Conservation (phyloP, 2,797 vertebrate species). For the Characodon lateralis region DNA sequence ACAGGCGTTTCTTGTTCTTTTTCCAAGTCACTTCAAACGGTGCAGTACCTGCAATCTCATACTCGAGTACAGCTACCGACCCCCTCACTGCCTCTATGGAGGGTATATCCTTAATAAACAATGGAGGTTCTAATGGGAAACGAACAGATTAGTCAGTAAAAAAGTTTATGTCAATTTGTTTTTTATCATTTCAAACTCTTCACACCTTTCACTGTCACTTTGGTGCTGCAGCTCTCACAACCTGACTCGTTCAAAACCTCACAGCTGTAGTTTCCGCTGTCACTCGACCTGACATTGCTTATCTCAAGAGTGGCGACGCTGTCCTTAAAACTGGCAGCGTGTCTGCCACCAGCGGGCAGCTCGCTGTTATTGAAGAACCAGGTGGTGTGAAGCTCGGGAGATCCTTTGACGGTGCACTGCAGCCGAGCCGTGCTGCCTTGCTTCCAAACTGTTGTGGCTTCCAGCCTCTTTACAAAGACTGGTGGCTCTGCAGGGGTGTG, state of each 20-base stretch:
- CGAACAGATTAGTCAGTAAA: constrained; percentile 45
- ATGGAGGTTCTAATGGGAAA: constrained; percentile 87
- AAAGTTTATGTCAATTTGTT: neutral
- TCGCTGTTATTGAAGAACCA: constrained; percentile 91
- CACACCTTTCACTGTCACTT: constrained; percentile 91
- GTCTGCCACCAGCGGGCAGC: constrained; percentile 80
- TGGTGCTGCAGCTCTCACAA: constrained; percentile 86
- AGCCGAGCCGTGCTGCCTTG: constrained; percentile 84
- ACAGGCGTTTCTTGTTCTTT: constrained; percentile 89
- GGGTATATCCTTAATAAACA: constrained; percentile 86
- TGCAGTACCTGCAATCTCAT: constrained; percentile 89
- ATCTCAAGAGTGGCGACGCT: constrained; percentile 84
- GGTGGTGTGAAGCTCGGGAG: constrained; percentile 86
- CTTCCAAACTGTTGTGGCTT: constrained; percentile 87
- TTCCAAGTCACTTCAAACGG: constrained; percentile 92
- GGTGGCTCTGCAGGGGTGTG: constrained; percentile 64
- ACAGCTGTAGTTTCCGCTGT: constrained; percentile 87
- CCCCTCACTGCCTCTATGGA: constrained; percentile 88
- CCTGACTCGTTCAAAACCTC: constrained; percentile 90
- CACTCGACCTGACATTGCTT: constrained; percentile 79
- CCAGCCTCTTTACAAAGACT: constrained; percentile 86
- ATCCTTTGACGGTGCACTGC: constrained; percentile 88
- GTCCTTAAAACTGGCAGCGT: constrained; percentile 79
- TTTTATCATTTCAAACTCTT: constrained; percentile 25
- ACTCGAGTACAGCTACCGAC: constrained; percentile 86